A percentile compares a stretch with the other conserved stretches of the same genome.
Conservation (phyloP, 2,797 vertebrate species). For the Tapirus indicus region DNA sequence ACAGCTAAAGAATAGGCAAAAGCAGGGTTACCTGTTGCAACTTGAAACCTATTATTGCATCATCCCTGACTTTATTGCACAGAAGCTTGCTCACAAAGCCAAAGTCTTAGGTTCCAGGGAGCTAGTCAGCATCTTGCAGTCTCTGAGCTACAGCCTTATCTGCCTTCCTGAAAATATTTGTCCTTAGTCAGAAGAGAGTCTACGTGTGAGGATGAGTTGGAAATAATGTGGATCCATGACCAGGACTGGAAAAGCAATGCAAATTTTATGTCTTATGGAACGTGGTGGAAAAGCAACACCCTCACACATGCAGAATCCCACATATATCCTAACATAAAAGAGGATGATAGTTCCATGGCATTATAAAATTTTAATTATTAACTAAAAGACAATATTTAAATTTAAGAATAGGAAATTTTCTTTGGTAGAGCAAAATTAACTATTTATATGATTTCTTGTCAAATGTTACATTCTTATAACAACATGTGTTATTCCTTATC, state of each 20-base stretch:
- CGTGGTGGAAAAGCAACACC: not conserved
- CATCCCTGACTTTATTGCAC: not conserved
- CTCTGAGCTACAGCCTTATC: not conserved
- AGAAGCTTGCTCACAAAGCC: not conserved
- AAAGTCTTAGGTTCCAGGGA: not conserved
- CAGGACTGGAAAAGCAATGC: not conserved
- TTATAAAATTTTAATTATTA: not conserved
- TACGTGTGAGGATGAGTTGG: not conserved
- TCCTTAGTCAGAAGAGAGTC: not conserved
- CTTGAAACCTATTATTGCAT: constrained; percentile 8
- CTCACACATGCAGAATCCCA: not conserved
- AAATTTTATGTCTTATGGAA: not conserved
- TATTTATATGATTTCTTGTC: not conserved
- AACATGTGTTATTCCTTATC: not conserved
- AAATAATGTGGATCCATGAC: not conserved
- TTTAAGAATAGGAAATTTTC: not conserved
- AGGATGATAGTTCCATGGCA: not conserved
- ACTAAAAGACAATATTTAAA: not conserved
- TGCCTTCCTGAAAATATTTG: not conserved
- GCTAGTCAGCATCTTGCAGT: not conserved
- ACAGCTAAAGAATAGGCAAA: not conserved
- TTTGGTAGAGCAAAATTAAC: not conserved
- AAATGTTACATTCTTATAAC: not conserved
- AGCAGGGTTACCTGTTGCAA: not conserved
- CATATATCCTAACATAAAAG: not conserved